Evolutionary conservation across 2,888 invertebrate species (phyloP).

Genomic region (Acleris laterana): DNA sequence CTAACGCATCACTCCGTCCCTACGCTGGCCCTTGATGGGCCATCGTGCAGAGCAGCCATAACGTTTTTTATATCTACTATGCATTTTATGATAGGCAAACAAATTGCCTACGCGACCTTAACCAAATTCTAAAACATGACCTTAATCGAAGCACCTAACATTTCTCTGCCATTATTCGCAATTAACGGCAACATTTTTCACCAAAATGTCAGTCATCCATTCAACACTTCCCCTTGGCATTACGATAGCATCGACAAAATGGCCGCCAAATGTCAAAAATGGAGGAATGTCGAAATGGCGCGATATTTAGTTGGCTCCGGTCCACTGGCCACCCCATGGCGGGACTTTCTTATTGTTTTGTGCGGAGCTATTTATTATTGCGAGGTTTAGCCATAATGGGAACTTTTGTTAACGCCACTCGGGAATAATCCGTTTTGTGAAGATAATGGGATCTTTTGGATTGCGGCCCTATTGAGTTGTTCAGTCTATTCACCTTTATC

Average conservation of each 20-base stretch:
- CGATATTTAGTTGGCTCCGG: constrained; percentile 12
- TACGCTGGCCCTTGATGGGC: too few relatives aligned
- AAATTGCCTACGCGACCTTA: background rate
- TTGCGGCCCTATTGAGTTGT: constrained; percentile 4
- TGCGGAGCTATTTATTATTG: constrained; percentile 34
- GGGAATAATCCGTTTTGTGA: constrained; percentile 36
- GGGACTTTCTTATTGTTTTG: constrained; percentile 35
- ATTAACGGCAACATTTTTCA: constrained; percentile 22
- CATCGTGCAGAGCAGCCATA: too few relatives aligned
- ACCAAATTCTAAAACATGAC: background rate
- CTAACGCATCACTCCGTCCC: too few relatives aligned
- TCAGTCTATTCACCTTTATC: too few relatives aligned
- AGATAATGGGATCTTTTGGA: constrained; percentile 20
- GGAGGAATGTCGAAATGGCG: constrained; percentile 19
- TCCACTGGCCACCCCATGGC: constrained; percentile 28
- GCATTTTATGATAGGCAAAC: too few relatives aligned
- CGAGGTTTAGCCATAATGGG: constrained; percentile 39
- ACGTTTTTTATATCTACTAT: too few relatives aligned
- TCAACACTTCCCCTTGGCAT: constrained; percentile 21
- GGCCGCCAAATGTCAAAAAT: constrained; percentile 34
- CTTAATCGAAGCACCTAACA: constrained; percentile 20
- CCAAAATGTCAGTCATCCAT: constrained; percentile 28
- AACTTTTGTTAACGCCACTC: constrained; percentile 31
- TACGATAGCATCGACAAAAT: constrained; percentile 21
- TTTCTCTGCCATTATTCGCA: constrained; percentile 20